Evolutionary conservation across 1,140 invertebrate species (phyloP).

Genomic region (Bombyx mori): DNA sequence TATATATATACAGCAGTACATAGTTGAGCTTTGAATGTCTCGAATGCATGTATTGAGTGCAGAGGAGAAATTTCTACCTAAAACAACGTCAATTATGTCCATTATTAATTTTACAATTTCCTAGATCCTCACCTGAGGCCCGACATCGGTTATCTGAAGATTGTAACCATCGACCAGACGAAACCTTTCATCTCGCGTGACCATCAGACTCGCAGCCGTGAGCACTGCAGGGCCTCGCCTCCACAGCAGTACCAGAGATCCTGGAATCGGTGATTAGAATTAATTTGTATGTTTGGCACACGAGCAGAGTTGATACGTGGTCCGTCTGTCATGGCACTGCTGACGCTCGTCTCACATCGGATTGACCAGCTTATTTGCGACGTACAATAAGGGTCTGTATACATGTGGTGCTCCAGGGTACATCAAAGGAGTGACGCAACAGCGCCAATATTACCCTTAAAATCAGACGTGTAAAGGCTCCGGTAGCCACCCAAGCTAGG

Average conservation of each 20-base stretch:
- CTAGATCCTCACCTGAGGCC: constrained; percentile 47
- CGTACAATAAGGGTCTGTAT: no score
- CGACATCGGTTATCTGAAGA: constrained; percentile 76
- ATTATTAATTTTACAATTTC: neutral
- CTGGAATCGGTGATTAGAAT: constrained; percentile 39
- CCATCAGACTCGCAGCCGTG: constrained; percentile 79
- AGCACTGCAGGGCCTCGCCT: constrained; percentile 76
- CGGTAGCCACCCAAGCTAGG: no score
- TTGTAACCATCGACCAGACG: constrained; percentile 79
- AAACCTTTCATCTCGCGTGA: constrained; percentile 77
- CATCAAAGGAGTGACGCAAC: no score
- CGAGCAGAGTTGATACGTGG: neutral
- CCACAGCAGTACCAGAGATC: constrained; percentile 77
- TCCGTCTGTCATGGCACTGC: neutral
- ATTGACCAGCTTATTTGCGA: no score
- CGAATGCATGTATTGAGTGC: no score
- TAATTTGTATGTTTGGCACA: neutral
- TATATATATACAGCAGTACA: no score
- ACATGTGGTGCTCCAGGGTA: no score
- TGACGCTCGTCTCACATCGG: neutral
- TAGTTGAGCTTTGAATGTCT: no score
- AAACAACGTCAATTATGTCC: no score
- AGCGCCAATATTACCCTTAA: no score
- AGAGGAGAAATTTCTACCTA: no score
- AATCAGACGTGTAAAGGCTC: no score